Conservation (phyloP, 2,888 invertebrate genomes). For the Sepiola atlantica region DNA sequence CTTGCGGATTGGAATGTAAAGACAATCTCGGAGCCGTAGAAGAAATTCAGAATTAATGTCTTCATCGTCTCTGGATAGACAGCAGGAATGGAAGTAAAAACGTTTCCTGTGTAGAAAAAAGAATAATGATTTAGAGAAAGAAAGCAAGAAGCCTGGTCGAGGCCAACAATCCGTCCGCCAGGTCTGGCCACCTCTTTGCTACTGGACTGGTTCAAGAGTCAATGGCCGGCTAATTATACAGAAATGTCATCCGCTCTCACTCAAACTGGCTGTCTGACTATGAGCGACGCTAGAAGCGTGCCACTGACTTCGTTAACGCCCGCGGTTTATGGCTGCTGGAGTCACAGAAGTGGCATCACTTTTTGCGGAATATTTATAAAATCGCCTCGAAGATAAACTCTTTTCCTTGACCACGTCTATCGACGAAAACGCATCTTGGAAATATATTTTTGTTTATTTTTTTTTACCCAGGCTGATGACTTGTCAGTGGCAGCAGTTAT, state of each 20-base stretch:
- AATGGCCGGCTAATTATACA: conserved; percentile 12
- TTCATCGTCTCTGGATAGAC: neutral
- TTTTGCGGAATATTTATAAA: neutral
- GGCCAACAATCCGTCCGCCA: neutral
- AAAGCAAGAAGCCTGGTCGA: neutral
- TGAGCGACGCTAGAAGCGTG: conserved; percentile 19
- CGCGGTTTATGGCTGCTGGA: neutral
- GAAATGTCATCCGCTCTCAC: conserved; percentile 22
- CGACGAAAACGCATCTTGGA: neutral
- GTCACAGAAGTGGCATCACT: neutral
- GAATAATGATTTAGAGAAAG: neutral
- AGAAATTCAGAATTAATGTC: neutral
- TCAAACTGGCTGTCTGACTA: conserved; percentile 32
- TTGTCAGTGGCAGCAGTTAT: conserved; percentile 6
- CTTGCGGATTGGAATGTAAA: neutral
- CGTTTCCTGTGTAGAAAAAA: neutral
- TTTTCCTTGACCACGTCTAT: conserved; percentile 32
- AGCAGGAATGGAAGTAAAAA: neutral
- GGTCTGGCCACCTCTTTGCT: neutral
- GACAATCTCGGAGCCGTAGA: neutral
- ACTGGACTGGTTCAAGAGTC: conserved; percentile 20
- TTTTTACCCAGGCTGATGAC: neutral
- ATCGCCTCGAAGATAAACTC: conserved; percentile 7
- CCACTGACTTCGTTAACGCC: neutral
- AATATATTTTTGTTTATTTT: neutral